Base-by-base conservation (phyloP, 2,113 vertebrate genomes). In the Narcine bancroftii region DNA sequence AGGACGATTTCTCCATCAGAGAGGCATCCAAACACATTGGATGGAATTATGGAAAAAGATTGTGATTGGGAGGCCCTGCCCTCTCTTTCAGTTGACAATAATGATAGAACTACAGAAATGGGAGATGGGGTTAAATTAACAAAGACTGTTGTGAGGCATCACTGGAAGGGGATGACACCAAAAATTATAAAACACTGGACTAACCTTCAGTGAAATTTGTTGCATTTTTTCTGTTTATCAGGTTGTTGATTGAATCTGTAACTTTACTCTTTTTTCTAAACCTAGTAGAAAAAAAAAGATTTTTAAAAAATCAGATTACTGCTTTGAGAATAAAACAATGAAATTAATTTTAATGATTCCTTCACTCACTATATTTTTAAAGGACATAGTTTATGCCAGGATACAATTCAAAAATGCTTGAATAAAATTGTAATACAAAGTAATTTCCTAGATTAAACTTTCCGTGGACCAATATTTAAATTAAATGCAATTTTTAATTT, bases 121-220 rank as follows among this genome's bases (percentile, higher is more conserved):
- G 47, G 42, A 33, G 24, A 56, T 13, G 29, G 50, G 29, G 50
- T n/a, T n/a, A 56, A 1, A 17, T 85, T 56, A 85, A 13, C 19
- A 36, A 85, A 56, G 15, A 56, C 29, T 85, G 3, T 11, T 56
- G 47, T 29, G 42, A 56, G 33, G 19, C 50, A 56, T n/a, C 10
- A 85, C n/a, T 36, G 21, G 81, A 36, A 4, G 33, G 53, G 65
- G 91, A 36, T 66, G 6, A 72, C 42, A 69, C 65, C 21, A 53
- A 45, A 53, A 72, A 92, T 92, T 53, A 45, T 17, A 92, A 92
- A 11, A 81, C 53, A 39, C 39, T 65, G 19, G 47, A 95, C 95
- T 72, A 94, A 99, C 99, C 99, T 98, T 99, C 98, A 21, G 98
- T 98, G 93, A 97, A 98, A 56, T 96, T 95, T 87, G 96, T 95